These are phyloP conservation scores for Agonum fuliginosum DNA, from an alignment of 2,888 invertebrate genomes.

Conservation along the genomic window DNA sequence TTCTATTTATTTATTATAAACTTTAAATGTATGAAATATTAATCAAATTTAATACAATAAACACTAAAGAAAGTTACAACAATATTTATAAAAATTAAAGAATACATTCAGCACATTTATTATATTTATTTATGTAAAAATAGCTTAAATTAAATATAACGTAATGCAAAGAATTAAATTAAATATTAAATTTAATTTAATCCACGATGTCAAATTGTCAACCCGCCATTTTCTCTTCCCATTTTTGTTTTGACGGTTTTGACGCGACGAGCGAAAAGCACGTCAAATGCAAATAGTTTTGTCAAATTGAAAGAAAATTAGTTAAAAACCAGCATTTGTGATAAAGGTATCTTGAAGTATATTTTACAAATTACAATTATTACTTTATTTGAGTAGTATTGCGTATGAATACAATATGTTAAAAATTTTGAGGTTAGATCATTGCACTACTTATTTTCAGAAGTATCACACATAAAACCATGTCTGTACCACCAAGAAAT, in stretches of 20 bases:
- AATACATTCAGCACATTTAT: background rate
- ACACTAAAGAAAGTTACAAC: no score
- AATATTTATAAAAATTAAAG: background rate
- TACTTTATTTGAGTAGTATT: no score
- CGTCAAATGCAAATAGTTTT: constrained; percentile 28
- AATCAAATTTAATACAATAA: no score
- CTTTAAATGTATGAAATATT: no score
- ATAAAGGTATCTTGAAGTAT: no score
- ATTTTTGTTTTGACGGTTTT: constrained; percentile 38
- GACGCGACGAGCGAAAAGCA: background rate
- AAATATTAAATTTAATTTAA: constrained; percentile 3
- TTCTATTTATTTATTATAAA: background rate
- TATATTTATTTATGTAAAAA: background rate
- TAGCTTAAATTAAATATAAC: background rate
- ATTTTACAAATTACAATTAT: no score
- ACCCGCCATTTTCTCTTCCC: constrained; percentile 41
- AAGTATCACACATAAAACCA: constrained; percentile 18
- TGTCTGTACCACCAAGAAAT: constrained; percentile 53
- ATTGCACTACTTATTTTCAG: constrained; percentile 41
- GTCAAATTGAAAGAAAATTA: background rate
- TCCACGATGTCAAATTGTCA: constrained; percentile 9
- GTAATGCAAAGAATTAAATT: background rate
- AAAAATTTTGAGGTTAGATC: constrained; percentile 44
- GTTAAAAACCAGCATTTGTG: background rate
- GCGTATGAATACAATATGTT: no score